Base-by-base conservation (phyloP, 2,888 invertebrate genomes). In the Monochamus alternatus region DNA sequence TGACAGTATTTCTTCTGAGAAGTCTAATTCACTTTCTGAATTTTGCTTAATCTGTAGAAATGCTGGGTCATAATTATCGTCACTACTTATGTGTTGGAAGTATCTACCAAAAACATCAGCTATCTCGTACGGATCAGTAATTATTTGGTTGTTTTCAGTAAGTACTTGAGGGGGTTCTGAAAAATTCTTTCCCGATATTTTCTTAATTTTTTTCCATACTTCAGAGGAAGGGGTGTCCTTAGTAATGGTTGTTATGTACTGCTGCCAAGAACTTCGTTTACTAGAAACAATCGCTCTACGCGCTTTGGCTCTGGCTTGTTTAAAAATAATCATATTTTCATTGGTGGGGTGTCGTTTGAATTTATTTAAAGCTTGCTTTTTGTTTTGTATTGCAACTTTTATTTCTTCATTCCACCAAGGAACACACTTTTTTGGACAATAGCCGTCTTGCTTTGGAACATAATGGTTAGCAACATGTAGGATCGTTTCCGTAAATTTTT, bases 341-440 rank as follows among this genome's bases (percentile, higher is more conserved):
- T n/a, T 3, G 12, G 51, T 51, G n/a, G 51, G 51, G 9, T 51
- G 10, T 10, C 51, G 7, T 51, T 51, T 51, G n/a, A 51, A 51
- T n/a, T 4, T 10, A 10, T 51, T 51, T 4, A 51, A n/a, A 8
- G 51, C 51, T 5, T n/a, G 10, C n/a, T 51, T 51, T n/a, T 51
- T 51, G 4, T 51, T 51, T 51, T 51, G 5, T 51, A 51, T 63
- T 32, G 62, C 62, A 31, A 3, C 31, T 63, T n/a, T 8, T 10
- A 63, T 38, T 38, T 63, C 62, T 12, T 63, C 2, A 32, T 63
- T 63, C 62, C 38, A 38, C 62, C 62, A 63, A 4, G 62, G 62
- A 32, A 63, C 38, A 3, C 12, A 12, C 8, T 38, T 63, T 63
- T 10, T 63, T 10, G 62, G 12, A 12, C 38, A 4, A 9, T 31